phyloP scores from a whole-genome alignment of 2,113 vertebrate species.

The Thermophis baileyi region DNA sequence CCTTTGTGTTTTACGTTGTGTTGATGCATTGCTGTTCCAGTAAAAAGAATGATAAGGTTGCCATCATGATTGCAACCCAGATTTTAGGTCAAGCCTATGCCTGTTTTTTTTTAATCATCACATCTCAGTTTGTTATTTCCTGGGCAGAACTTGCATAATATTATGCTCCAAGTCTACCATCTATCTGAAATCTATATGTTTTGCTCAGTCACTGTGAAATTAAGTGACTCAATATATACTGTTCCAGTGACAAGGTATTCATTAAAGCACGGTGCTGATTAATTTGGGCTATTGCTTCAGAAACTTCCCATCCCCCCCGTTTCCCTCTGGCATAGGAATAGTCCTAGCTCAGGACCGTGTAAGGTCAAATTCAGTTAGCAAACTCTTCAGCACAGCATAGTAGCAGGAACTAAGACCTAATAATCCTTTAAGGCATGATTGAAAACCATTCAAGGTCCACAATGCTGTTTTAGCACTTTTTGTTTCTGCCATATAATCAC shows the following conservation, averaged over 20 bases:
- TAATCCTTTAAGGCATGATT: background rate
- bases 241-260: background rate
- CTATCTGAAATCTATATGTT: background rate
- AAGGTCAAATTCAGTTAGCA: background rate
- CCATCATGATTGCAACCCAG: background rate
- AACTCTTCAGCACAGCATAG: background rate
- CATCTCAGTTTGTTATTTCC: background rate
- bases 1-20: background rate
- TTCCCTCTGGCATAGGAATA: background rate
- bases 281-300: background rate
- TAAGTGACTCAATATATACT: background rate
- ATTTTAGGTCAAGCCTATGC: background rate
- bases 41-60: background rate
- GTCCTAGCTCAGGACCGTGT: background rate
- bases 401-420: background rate
- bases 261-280: background rate
- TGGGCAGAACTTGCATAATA: background rate
- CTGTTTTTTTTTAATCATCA: background rate
- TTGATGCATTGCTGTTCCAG: background rate
- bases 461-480: background rate
- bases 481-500: background rate
- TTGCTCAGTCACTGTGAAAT: conserved; percentile 13
- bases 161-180: background rate
- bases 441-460: background rate
- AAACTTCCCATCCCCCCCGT: background rate